Evolutionary conservation across 2,888 invertebrate species (phyloP).

Genomic region (Aspidapion aeneum): DNA sequence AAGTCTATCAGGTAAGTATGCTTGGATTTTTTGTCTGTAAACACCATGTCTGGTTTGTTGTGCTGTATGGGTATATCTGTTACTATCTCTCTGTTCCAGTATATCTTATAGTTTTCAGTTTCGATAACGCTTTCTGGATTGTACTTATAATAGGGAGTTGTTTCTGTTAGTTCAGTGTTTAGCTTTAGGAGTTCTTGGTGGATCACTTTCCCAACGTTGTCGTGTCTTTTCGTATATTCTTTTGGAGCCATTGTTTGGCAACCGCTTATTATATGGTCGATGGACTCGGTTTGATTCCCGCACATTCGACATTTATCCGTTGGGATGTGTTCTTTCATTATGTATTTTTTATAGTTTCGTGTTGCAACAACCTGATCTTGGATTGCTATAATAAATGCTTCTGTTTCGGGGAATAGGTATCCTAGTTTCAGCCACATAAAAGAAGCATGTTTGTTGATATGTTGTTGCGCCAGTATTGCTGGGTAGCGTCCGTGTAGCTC

Average conservation of each 20-base stretch:
- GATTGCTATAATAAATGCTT: too few relatives aligned
- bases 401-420: too few relatives aligned
- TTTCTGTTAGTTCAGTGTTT: neutral
- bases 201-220: neutral
- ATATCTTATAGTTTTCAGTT: neutral
- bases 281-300: neutral
- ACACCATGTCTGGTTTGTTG: neutral
- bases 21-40: neutral
- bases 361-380: neutral
- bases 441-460: too few relatives aligned
- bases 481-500: too few relatives aligned
- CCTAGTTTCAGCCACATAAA: too few relatives aligned
- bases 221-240: neutral
- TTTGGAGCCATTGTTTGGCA: neutral
- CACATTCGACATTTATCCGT: neutral
- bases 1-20: neutral
- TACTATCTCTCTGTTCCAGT: neutral
- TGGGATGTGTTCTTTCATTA: neutral
- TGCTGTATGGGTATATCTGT: neutral
- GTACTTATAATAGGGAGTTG: neutral
- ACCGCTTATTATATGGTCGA: neutral
- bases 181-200: neutral
- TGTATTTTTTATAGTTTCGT: neutral
- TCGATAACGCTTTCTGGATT: neutral
- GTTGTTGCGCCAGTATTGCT: too few relatives aligned